Evolutionary conservation across 2,888 invertebrate species (phyloP).

Genomic region (Cybosia mesomella): DNA sequence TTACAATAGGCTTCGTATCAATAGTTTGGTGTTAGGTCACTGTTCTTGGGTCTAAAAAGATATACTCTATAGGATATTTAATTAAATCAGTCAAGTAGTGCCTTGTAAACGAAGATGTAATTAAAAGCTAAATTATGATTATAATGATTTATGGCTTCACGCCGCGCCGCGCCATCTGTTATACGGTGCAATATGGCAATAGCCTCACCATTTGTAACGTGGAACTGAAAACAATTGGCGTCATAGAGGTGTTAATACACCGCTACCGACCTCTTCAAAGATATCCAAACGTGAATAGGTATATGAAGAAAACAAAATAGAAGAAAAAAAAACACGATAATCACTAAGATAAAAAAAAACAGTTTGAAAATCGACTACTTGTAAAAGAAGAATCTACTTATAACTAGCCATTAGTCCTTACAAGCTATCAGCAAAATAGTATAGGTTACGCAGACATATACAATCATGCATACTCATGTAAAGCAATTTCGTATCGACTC

Average conservation of each 20-base stretch:
- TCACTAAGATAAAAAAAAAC: no score
- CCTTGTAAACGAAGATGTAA: not conserved
- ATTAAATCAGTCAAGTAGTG: not conserved
- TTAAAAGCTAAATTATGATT: not conserved
- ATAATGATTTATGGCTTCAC: no score
- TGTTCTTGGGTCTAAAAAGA: not conserved
- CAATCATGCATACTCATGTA: slow-evolving; percentile 36
- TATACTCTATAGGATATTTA: not conserved
- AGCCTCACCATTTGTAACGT: no score
- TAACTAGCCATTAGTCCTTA: not conserved
- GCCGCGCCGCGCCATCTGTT: no score
- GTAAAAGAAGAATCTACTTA: not conserved
- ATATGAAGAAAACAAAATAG: no score
- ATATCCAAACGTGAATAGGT: no score
- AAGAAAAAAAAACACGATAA: no score
- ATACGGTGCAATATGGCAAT: not conserved
- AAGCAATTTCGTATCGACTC: slow-evolving; percentile 44
- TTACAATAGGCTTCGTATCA: not conserved
- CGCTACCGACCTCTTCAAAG: no score
- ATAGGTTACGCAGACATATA: not conserved
- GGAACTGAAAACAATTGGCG: no score
- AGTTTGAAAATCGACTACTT: no score
- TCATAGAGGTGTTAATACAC: no score
- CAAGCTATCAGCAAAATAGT: not conserved
- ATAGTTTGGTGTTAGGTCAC: not conserved